Conservation (phyloP, 92 coral and sea anemone species). For the Zoanthus solanderi region DNA sequence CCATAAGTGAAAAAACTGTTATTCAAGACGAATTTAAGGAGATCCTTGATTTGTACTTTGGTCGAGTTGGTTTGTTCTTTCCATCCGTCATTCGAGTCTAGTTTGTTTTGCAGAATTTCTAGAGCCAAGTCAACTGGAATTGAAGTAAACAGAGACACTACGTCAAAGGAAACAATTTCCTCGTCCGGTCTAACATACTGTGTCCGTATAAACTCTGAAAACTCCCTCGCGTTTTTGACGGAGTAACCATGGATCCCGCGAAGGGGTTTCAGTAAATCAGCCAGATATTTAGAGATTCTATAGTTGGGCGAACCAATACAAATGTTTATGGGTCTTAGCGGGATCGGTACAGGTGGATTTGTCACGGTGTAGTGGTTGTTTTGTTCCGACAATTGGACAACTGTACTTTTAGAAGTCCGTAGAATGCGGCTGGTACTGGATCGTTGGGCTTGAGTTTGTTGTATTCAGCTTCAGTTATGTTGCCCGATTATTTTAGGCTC, state of each 20-base stretch:
- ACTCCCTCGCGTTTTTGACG: not conserved
- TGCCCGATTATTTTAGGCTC: not conserved
- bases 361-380: constrained; percentile 11
- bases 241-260: not conserved
- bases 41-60: too few relatives aligned
- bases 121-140: not conserved
- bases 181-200: not conserved
- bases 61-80: too few relatives aligned
- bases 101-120: not conserved
- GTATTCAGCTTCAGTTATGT: constrained; percentile 12
- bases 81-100: too few relatives aligned
- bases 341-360: not conserved
- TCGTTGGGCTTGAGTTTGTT: not conserved
- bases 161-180: too few relatives aligned
- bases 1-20: too few relatives aligned
- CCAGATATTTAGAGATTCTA: constrained; percentile 21
- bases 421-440: not conserved
- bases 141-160: too few relatives aligned
- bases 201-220: not conserved
- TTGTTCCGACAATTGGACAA: not conserved
- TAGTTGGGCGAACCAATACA: constrained; percentile 24
- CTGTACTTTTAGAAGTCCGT: constrained; percentile 35
- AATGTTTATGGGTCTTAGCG: constrained; percentile 34
- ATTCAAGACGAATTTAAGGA: too few relatives aligned
- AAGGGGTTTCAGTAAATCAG: not conserved